phyloP scores from a whole-genome alignment of 2,797 vertebrate genomes.

The Rhinogobio ventralis region DNA sequence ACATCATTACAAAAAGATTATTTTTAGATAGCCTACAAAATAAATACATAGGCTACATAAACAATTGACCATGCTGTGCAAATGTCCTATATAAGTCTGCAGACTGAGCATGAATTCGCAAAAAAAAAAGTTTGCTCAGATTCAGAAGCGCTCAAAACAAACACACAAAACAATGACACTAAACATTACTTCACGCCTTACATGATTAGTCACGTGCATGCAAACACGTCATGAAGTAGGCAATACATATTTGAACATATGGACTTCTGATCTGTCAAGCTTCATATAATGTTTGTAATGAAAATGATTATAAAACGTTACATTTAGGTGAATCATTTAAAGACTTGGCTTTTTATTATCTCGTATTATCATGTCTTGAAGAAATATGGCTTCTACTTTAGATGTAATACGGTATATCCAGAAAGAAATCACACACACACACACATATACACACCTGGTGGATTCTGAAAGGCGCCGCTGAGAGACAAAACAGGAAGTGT shows the following conservation, averaged over 20 bases:
- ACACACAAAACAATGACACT: not conserved
- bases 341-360: not conserved
- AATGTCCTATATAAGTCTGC: not conserved
- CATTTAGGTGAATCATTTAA: not conserved
- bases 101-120: not conserved
- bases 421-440: slow-evolving; percentile 11
- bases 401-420: slow-evolving; percentile 57
- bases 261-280: not conserved
- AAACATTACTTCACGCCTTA: not conserved
- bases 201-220: not conserved
- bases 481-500: slow-evolving; percentile 62
- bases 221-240: not conserved
- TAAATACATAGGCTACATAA: not conserved
- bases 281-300: not conserved
- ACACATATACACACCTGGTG: slow-evolving; percentile 51
- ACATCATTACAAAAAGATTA: not conserved
- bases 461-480: slow-evolving; percentile 43
- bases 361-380: not conserved
- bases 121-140: not conserved
- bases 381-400: slow-evolving; percentile 27
- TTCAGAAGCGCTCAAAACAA: not conserved
- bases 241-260: not conserved
- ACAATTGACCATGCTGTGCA: not conserved
- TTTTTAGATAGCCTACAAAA: not conserved
- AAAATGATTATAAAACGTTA: not conserved